Evolutionary conservation across 2,888 invertebrate genomes (phyloP), one percentile per base, ranked within the genome.

Genomic region (Clivina fossor): DNA sequence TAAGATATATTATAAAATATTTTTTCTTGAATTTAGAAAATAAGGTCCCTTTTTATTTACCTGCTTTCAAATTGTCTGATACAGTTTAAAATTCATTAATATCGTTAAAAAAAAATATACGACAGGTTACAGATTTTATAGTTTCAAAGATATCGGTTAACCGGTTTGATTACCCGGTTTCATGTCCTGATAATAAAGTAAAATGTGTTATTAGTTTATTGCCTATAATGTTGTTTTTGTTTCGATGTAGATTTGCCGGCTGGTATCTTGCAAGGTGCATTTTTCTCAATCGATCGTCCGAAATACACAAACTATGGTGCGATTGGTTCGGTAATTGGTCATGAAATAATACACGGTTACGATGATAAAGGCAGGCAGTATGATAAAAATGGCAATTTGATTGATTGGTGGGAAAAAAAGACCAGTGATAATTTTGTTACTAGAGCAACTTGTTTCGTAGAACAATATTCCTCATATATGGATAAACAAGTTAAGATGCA

Each of bases 391-490:
- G 93, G 93, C 9, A 92, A 93, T 72, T 75, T 93, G 57, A 80
- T 86, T 2, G 89, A 92, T 67, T 93, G 93, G 93, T 93, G 93
- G 92, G 83, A 86, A 61, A 78, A 84, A 43, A 76, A 78, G 58
- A 92, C 93, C 0, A 88, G 90, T 65, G 79, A 82, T 60, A 82
- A 83, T 33, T 94, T 90, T 69, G 74, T 89, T 51, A 78, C 85
- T 60, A 86, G 84, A 67, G 86, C 91, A 0, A 80, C 84, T 66
- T 94, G 93, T 69, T 89, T 94, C 64, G 89, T 93, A 61, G 80
- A 90, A 61, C 93, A 94, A 71, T 94, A 93, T 68, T 86, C 87
- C 53, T 91, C 91, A 73, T 93, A 86, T 69, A 86, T 87, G 0
- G 86, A 86, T 5, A 78, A 79, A 30, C 82, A 84, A 71, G 84